phyloP scores from a whole-genome alignment of 1,140 invertebrate species.

The Diuraphis noxia region DNA sequence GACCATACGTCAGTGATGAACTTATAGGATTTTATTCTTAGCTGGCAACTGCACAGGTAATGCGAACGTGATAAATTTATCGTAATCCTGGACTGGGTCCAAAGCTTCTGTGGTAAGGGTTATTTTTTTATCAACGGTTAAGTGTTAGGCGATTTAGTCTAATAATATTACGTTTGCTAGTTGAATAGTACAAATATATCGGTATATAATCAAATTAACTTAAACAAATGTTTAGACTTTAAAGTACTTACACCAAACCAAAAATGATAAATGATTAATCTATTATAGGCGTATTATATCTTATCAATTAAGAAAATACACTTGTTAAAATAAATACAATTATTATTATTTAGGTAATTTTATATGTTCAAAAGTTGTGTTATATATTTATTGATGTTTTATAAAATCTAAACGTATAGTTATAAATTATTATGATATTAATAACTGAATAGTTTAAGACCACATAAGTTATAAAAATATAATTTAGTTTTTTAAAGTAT shows the following conservation, averaged over 20 bases:
- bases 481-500: background rate
- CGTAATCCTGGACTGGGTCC: slow-evolving; percentile 41
- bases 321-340: background rate
- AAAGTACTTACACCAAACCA: no score
- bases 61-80: slow-evolving; percentile 49
- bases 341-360: background rate
- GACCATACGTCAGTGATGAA: slow-evolving; percentile 33
- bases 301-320: background rate
- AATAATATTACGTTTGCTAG: slow-evolving; percentile 27
- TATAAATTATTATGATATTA: background rate
- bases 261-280: background rate
- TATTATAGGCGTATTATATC: no score
- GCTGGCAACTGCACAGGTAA: slow-evolving; percentile 38
- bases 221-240: background rate
- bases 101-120: slow-evolving; percentile 16
- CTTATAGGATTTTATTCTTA: slow-evolving; percentile 30
- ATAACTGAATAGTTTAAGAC: background rate
- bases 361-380: background rate
- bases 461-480: background rate
- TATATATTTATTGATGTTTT: background rate
- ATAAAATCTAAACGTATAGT: background rate
- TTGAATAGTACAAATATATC: background rate
- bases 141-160: slow-evolving; percentile 15
- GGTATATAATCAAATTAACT: background rate
- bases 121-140: slow-evolving; percentile 36